A percentile compares a stretch with the other conserved stretches of the same genome.
phyloP scores from a whole-genome alignment of 2,113 vertebrate genomes.

The Ceratotherium simum region DNA sequence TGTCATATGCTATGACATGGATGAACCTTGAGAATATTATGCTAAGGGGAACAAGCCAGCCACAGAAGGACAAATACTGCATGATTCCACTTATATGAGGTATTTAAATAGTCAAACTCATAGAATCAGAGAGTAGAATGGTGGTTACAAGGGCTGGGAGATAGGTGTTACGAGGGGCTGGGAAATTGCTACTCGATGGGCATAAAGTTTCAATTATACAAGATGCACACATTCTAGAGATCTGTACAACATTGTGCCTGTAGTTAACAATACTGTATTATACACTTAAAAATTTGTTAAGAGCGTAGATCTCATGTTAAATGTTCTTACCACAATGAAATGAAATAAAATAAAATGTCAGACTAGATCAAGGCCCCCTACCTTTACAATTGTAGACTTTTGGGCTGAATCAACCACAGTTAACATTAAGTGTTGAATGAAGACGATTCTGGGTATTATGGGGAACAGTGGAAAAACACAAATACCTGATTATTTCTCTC shows the following conservation, averaged over 20 bases:
- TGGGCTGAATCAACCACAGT: background rate
- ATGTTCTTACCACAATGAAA: background rate
- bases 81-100: background rate
- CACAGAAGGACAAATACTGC: background rate
- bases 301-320: background rate
- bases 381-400: background rate
- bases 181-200: background rate
- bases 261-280: background rate
- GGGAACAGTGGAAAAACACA: constrained; percentile 73
- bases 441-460: background rate
- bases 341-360: background rate
- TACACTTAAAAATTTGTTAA: background rate
- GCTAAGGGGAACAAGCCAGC: background rate
- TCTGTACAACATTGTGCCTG: background rate
- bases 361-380: background rate
- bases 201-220: background rate
- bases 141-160: background rate
- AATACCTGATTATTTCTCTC: constrained; percentile 62
- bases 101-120: background rate
- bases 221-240: background rate
- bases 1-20: background rate
- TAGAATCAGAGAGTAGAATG: background rate
- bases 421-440: constrained; percentile 36
- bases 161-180: background rate
- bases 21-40: background rate